Base-by-base conservation (phyloP, 2,888 invertebrate genomes). In the Platynereis dumerilii region DNA sequence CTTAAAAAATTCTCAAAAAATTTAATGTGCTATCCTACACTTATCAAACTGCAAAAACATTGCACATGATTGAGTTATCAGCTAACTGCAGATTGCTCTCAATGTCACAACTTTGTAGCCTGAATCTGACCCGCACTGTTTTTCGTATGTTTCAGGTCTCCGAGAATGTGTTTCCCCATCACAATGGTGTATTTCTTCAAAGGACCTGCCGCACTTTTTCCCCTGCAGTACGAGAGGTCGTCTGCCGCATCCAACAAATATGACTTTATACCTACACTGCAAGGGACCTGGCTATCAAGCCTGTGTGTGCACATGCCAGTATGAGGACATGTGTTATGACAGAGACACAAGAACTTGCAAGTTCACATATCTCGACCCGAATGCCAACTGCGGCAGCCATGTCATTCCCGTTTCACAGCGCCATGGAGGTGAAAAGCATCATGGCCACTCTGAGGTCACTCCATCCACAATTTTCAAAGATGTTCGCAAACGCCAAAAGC, bases 291-390 rank as follows among this genome's bases (percentile, higher is more conserved):
- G 60, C n/a, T 52, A 60, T 29, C 48, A 45, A n/a, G 60, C 60
- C 1, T 60, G 60, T n/a, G 60, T 48, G 27, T 60, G 60, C 39
- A 29, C 48, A 1, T 60, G 60, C 28, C 26, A 48, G 20, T 60
- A 60, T 24, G 26, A 29, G n/a, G 60, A 60, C 34, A 60, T 52
- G 52, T 60, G 60, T 48, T 60, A 48, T 29, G 60, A 60, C 34
- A 45, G 29, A 2, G 22, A 5, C 2, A 52, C 60, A 1, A 15
- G 29, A n/a, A 26, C 17, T 7, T 60, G 60, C 20, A 27, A 28
- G 29, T 60, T 60, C 29, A 48, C 60, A 27, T 60, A 48, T 34
- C 29, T 60, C 12, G 28, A 45, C 17, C 28, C 45, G 7, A 27
- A 48, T n/a, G 48, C 29, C 52, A 60, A 60, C 52, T 48, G 48